These are phyloP conservation scores for Sialis lutaria DNA, from an alignment of 2,888 invertebrate genomes.

Conservation along the genomic window DNA sequence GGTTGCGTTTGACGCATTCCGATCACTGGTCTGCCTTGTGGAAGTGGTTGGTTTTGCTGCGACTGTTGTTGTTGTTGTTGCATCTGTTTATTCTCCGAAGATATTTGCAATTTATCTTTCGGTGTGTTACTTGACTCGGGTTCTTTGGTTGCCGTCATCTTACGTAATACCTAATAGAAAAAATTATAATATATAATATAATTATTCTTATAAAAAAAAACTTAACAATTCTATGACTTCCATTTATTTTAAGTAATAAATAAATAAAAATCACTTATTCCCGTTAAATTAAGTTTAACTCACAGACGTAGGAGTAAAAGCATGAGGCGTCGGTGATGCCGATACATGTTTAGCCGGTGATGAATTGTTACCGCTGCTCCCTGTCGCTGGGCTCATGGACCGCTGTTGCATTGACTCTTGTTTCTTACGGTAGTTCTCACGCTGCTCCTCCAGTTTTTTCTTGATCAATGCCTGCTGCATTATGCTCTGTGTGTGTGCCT, in stretches of 20 bases:
- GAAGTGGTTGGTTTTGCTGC: slow-evolving; percentile 10
- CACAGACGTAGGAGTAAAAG: slow-evolving; percentile 85
- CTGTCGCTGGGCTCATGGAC: slow-evolving; percentile 11
- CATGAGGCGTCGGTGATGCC: slow-evolving; percentile 52
- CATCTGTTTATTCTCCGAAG: slow-evolving; percentile 14
- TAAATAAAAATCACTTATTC: too few species aligned
- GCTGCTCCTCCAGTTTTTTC: slow-evolving; percentile 77
- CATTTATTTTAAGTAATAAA: neutral
- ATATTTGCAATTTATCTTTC: slow-evolving; percentile 4
- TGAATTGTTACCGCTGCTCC: slow-evolving; percentile 14
- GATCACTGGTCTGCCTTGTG: slow-evolving; percentile 22
- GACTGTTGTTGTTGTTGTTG: slow-evolving; percentile 11
- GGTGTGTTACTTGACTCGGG: slow-evolving; percentile 28
- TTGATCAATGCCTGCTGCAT: slow-evolving; percentile 76
- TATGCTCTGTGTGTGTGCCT: slow-evolving; percentile 71
- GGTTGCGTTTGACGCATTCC: slow-evolving; percentile 18
- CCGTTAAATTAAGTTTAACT: slow-evolving; percentile 12
- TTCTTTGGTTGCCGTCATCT: slow-evolving; percentile 87
- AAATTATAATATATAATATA: neutral
- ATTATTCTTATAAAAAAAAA: slow-evolving; percentile 1
- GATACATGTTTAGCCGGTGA: slow-evolving; percentile 29
- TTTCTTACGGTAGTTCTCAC: slow-evolving; percentile 65
- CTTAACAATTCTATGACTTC: neutral
- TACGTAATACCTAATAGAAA: slow-evolving; percentile 46
- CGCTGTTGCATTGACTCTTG: slow-evolving; percentile 38